phyloP scores from a whole-genome alignment of 2,888 invertebrate genomes.

The Dyspetes luteomarginatus region DNA sequence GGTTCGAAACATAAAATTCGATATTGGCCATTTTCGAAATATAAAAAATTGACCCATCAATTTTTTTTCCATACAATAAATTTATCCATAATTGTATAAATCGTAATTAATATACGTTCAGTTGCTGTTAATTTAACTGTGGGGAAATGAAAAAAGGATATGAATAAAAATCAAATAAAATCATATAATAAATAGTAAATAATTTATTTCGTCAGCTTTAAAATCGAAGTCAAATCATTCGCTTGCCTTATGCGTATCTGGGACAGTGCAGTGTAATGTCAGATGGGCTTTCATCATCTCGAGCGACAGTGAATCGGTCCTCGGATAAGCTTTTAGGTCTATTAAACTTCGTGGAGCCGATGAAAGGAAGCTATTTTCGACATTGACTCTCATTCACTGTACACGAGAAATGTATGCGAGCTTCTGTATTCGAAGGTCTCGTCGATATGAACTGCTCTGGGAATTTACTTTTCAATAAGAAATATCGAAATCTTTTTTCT shows the following conservation, averaged over 20 bases:
- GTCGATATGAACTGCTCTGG: not conserved
- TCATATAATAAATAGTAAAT: too few relatives aligned
- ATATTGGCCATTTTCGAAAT: not conserved
- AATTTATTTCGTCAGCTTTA: too few relatives aligned
- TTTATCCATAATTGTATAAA: too few relatives aligned
- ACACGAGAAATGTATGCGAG: not conserved
- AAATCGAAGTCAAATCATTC: constrained; percentile 30
- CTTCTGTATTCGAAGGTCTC: constrained; percentile 19
- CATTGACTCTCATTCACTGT: constrained; percentile 35
- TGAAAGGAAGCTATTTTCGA: constrained; percentile 69
- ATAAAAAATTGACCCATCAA: not conserved
- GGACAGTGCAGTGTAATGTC: constrained; percentile 2
- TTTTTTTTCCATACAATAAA: too few relatives aligned
- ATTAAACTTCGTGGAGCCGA: constrained; percentile 60
- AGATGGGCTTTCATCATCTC: constrained; percentile 26
- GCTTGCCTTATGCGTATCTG: not conserved
- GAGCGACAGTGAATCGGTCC: constrained; percentile 24
- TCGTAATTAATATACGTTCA: too few relatives aligned
- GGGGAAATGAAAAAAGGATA: too few relatives aligned
- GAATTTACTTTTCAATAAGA: not conserved
- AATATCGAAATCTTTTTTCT: not conserved
- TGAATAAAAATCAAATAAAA: too few relatives aligned
- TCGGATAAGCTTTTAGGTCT: constrained; percentile 43
- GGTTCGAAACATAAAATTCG: too few relatives aligned
- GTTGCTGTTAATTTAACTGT: too few relatives aligned